Evolutionary conservation across 2,888 invertebrate species (phyloP).

Genomic region (Oligia fasciuncula): DNA sequence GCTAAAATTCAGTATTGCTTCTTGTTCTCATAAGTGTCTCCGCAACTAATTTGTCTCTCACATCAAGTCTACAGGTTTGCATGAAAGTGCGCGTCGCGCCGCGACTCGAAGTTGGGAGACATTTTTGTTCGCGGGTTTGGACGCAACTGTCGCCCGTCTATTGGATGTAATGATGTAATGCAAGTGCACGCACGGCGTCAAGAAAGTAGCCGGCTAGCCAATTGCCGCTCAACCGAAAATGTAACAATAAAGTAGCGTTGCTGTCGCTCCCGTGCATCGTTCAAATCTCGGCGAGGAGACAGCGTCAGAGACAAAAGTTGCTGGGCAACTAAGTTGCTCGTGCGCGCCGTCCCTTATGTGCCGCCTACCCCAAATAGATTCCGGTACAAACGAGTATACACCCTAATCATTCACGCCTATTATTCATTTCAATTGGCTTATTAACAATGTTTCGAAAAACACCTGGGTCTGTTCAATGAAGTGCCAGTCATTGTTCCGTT

Average conservation of each 20-base stretch:
- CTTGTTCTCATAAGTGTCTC: no score
- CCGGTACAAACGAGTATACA: neutral
- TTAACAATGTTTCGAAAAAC: constrained; percentile 13
- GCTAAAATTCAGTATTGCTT: no score
- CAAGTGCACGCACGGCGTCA: neutral
- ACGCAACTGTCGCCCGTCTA: neutral
- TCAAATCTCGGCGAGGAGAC: no score
- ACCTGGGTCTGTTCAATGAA: constrained; percentile 25
- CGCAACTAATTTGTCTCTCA: no score
- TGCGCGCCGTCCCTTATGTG: neutral
- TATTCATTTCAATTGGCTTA: constrained; percentile 20
- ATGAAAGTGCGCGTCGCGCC: no score
- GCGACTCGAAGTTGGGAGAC: neutral
- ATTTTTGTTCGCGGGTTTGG: neutral
- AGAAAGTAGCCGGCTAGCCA: neutral
- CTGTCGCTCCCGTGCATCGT: no score
- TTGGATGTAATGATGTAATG: no score
- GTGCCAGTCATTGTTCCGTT: neutral
- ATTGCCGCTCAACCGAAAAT: no score
- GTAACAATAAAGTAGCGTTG: no score
- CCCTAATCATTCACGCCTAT: neutral
- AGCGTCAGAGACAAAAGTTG: no score
- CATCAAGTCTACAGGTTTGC: no score
- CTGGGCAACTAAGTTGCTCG: no score
- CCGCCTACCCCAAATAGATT: neutral